phyloP scores from a whole-genome alignment of 2,888 invertebrate genomes.

The Nephrocerus scutellatus region DNA sequence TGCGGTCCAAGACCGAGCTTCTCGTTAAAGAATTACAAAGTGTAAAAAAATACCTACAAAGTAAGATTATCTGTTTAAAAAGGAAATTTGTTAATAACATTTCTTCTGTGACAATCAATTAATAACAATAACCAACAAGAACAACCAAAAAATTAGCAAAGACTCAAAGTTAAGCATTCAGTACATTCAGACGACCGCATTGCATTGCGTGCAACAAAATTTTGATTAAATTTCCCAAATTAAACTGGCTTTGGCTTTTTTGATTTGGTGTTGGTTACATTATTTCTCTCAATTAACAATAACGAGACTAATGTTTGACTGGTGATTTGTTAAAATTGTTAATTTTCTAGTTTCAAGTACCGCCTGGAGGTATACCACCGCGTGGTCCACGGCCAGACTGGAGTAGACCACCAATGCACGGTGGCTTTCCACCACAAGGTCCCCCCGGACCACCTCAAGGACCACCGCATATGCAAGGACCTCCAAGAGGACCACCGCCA shows the following conservation, averaged over 20 bases:
- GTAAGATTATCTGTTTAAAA: slow-evolving; percentile 2
- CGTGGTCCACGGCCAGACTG: slow-evolving; percentile 62
- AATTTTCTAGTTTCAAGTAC: slow-evolving; percentile 45
- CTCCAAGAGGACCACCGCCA: slow-evolving; percentile 56
- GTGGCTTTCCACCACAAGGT: slow-evolving; percentile 55
- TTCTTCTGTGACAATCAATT: slow-evolving; percentile 2
- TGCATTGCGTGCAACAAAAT: not conserved
- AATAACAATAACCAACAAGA: slow-evolving; percentile 1
- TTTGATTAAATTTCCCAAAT: slow-evolving; percentile 2
- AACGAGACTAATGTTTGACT: too few relatives aligned
- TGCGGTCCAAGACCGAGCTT: too few relatives aligned
- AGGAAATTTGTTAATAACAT: slow-evolving; percentile 3
- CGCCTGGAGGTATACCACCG: slow-evolving; percentile 50
- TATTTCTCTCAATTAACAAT: too few relatives aligned
- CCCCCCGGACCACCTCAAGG: slow-evolving; percentile 56
- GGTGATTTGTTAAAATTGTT: slow-evolving; percentile 2
- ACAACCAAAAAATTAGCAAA: slow-evolving; percentile 2
- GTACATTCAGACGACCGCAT: slow-evolving; percentile 26
- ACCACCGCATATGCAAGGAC: slow-evolving; percentile 64
- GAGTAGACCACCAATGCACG: slow-evolving; percentile 68
- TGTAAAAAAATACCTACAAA: slow-evolving; percentile 1
- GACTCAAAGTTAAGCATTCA: slow-evolving; percentile 21
- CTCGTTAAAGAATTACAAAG: not conserved
- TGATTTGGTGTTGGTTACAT: too few relatives aligned
- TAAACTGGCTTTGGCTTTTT: slow-evolving; percentile 2